Conservation (phyloP, 2,888 invertebrate species). For the Caenorhabditis angaria region DNA sequence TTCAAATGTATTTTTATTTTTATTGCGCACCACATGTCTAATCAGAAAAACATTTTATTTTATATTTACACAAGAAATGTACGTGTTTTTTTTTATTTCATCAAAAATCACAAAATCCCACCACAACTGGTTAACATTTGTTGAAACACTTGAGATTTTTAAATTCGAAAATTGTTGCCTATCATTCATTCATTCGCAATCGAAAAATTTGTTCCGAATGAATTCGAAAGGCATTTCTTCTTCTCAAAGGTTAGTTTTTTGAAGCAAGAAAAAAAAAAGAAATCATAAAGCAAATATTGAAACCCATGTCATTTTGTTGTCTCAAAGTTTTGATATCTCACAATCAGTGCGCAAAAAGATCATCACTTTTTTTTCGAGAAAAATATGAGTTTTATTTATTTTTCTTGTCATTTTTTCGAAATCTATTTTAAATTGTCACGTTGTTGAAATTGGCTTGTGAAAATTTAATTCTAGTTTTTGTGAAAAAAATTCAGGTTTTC, state of each 20-base stretch:
- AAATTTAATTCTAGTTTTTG: too few relatives aligned
- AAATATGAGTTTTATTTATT: not conserved
- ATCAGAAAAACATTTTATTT: not conserved
- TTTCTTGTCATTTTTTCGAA: too few relatives aligned
- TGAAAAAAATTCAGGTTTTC: too few relatives aligned
- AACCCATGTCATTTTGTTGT: not conserved
- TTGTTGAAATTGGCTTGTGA: too few relatives aligned
- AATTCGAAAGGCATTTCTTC: not conserved
- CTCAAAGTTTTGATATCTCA: not conserved
- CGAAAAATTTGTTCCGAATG: not conserved
- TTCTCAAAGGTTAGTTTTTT: not conserved
- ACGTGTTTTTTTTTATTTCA: too few relatives aligned
- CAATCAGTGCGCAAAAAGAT: slow-evolving; percentile 33
- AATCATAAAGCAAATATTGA: not conserved
- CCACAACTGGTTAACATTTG: too few relatives aligned
- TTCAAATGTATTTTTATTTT: not conserved
- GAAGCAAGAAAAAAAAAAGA: not conserved
- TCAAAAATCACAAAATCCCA: too few relatives aligned
- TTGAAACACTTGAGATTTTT: too few relatives aligned
- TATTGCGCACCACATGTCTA: not conserved
- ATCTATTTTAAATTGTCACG: too few relatives aligned
- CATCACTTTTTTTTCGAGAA: not conserved
- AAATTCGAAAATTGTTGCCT: too few relatives aligned
- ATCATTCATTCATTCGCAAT: too few relatives aligned
- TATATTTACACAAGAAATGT: not conserved